Evolutionary conservation across 2,888 invertebrate species (phyloP), one percentile per base, ranked within the genome.

Genomic region (Drosophila fulvimacula): DNA sequence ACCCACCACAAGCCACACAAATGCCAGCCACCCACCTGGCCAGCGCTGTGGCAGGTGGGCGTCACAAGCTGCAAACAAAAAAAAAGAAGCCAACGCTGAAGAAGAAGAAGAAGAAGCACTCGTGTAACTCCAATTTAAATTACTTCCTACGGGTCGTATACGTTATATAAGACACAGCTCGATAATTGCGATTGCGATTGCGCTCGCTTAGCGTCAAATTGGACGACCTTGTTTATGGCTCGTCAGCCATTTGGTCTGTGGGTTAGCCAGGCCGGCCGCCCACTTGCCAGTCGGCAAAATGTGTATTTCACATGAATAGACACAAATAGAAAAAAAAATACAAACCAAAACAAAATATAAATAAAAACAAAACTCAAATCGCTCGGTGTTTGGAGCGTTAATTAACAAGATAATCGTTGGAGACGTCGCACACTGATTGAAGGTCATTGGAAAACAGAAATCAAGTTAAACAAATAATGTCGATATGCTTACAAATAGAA

Each of bases 401-500:
- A 84, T 84, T 84, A 84, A 84, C 88, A 74, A 79, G 88, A 84
- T 85, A 89, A 84, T 84, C 85, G 73, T 36, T 62, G 59, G 24
- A 46, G 64, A 72, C 55, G 79, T 44, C 49, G 70, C 82, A 69
- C 76, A 77, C 46, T 68, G 74, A 42, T 38, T 34, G 63, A 39
- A 34, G 51, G 30, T 19, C 27, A 48, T 13, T 27, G 7, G 11
- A 38, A 51, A 70, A 41, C 11, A 17, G 36, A 51, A n/a, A 52
- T 13, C 19, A 27, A 39, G 39, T 13, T 30, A 21, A 41, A 6
- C 24, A 32, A 55, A 41, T 19, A 21, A 41, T 15, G 30, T 32
- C 13, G 30, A 39, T 3, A 19, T 36, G 11, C n/a, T 4, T n/a
- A 24, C 49, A 49, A 19, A 11, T 19, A 27, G 27, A 34, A 17